Base-by-base conservation (phyloP, 2,888 invertebrate genomes). In the Notodonta dromedarius region DNA sequence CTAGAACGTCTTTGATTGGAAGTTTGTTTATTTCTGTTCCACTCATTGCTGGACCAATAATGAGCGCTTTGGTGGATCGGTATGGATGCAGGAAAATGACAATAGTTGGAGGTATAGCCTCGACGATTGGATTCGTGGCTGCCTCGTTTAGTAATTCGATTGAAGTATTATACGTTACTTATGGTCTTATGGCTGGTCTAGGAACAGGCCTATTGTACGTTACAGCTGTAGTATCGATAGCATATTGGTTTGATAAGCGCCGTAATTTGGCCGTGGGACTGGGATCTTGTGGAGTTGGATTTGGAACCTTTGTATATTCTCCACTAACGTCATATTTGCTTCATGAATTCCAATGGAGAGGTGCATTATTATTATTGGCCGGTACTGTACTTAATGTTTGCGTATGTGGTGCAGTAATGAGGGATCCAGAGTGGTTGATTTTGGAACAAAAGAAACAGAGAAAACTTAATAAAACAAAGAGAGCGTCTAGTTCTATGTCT, bases 211-310 rank as follows among this genome's bases (percentile, higher is more conserved):
- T 97, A 53, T 95, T 97, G 70, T 98, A 98, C 85, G 98, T 98
- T 6, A 97, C 98, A 7, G 98, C 98, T 13, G 98, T 98, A 6
- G 98, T 98, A 12, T 97, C 97, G 58, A 97, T 98, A 60, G 98
- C 98, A 0, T 98, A 97, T 86, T 98, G 98, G 96, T 98, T 98
- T 87, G 98, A 98, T 76, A 97, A 97, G 84, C 96, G 96, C 76
- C 94, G 98, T 42, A 97, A 97, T 50, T 94, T 98, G 73, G 98
- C 98, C 11, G 97, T 98, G 5, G 97, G 98, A 39, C 93, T 98
- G 58, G 97, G 98, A 0, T 97, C 98, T 0, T 97, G 97, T 76
- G 98, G 98, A 56, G 97, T 97, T 1, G 98, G 98, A 6, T 96
- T 98, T 68, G 98, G 98, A 35, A 98, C 98, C 0, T 97, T 98